Conservation (phyloP, 2,888 invertebrate genomes). For the Campaea margaritaria region DNA sequence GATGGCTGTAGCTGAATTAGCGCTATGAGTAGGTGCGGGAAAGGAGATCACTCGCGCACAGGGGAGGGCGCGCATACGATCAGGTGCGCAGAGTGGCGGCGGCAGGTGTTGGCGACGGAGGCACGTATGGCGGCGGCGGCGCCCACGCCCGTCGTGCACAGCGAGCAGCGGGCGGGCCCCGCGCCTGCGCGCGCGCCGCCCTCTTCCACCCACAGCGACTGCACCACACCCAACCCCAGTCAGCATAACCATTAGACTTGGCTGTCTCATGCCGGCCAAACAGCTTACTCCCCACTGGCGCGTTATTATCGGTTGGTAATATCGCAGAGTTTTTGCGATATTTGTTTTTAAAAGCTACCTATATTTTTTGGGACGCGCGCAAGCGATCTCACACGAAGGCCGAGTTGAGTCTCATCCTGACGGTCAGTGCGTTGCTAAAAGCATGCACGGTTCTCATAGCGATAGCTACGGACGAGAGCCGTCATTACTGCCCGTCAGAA, state of each 20-base stretch:
- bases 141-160: slow-evolving; percentile 64
- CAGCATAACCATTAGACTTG: background rate
- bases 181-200: slow-evolving; percentile 49
- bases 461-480: too few relatives aligned
- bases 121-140: slow-evolving; percentile 59
- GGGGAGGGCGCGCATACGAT: slow-evolving; percentile 65
- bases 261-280: background rate
- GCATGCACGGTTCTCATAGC: too few relatives aligned
- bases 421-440: too few relatives aligned
- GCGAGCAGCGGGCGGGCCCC: slow-evolving; percentile 63
- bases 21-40: slow-evolving; percentile 28
- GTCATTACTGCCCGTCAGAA: too few relatives aligned
- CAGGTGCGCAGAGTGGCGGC: slow-evolving; percentile 74
- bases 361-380: too few relatives aligned
- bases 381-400: too few relatives aligned
- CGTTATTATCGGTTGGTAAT: too few relatives aligned
- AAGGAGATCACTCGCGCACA: slow-evolving; percentile 42
- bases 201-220: slow-evolving; percentile 87
- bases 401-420: too few relatives aligned
- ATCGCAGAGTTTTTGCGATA: too few relatives aligned
- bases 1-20: background rate
- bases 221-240: slow-evolving; percentile 48
- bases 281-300: background rate
- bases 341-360: too few relatives aligned
- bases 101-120: slow-evolving; percentile 60